Evolutionary conservation across 1,140 invertebrate genomes (phyloP).

Genomic region (Penaeus vannamei): DNA sequence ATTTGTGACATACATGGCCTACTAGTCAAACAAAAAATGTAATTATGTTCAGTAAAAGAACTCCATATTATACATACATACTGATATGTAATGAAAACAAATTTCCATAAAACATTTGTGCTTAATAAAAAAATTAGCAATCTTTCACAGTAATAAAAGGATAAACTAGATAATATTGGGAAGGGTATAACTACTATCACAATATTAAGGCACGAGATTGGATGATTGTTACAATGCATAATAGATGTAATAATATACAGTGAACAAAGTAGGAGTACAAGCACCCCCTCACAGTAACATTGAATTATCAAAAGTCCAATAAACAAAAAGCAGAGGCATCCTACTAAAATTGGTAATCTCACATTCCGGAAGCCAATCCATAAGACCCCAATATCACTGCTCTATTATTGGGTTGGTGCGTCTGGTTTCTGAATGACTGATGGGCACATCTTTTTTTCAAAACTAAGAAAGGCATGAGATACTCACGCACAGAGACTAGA

Average conservation of each 20-base stretch:
- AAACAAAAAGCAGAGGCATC: too few relatives aligned
- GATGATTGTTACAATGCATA: conserved; percentile 62
- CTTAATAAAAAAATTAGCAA: conserved; percentile 36
- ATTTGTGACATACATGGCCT: conserved; percentile 2
- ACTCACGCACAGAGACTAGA: conserved; percentile 57
- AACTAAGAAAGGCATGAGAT: conserved; percentile 52
- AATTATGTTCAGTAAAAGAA: conserved; percentile 12
- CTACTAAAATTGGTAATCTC: too few relatives aligned
- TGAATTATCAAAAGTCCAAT: background rate
- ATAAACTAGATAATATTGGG: conserved; percentile 46
- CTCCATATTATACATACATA: conserved; percentile 45
- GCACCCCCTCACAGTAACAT: conserved; percentile 13
- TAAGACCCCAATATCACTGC: too few relatives aligned
- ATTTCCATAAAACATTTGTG: conserved; percentile 33
- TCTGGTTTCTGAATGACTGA: too few relatives aligned
- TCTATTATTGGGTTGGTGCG: too few relatives aligned
- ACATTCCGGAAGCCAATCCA: too few relatives aligned
- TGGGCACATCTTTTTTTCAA: background rate
- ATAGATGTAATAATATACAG: conserved; percentile 13
- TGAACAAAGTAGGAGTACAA: conserved; percentile 46
- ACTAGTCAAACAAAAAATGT: background rate
- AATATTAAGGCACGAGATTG: conserved; percentile 61
- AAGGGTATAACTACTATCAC: conserved; percentile 62
- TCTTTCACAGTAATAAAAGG: conserved; percentile 28
- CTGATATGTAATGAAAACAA: conserved; percentile 42